Evolutionary conservation across 2,888 invertebrate species (phyloP).

Genomic region (Phasia obesa): DNA sequence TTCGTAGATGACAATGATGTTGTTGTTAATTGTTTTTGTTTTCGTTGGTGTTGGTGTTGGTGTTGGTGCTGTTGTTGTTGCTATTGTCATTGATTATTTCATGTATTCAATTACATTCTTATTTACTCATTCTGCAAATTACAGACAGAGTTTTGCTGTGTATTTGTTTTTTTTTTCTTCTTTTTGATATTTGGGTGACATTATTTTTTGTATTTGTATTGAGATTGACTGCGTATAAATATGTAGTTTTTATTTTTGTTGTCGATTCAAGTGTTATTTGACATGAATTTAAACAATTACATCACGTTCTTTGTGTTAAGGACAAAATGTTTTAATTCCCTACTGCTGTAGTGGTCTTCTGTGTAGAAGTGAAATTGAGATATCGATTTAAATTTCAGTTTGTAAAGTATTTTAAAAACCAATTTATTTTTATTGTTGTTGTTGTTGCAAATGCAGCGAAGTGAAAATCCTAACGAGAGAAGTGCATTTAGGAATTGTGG

Average conservation of each 20-base stretch:
- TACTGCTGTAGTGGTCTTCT: conserved; percentile 36
- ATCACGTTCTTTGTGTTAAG: conserved; percentile 64
- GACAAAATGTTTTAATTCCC: conserved; percentile 64
- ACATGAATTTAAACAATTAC: conserved; percentile 70
- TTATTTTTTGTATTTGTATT: conserved; percentile 47
- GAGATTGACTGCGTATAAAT: conserved; percentile 41
- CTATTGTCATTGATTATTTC: conserved; percentile 60
- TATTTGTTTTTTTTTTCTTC: not conserved
- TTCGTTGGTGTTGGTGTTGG: conserved; percentile 38
- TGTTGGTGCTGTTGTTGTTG: conserved; percentile 19
- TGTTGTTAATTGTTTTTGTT: conserved; percentile 12
- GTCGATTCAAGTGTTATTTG: conserved; percentile 60
- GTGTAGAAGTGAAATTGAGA: conserved; percentile 38
- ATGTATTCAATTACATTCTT: conserved; percentile 64
- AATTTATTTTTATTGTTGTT: conserved; percentile 26
- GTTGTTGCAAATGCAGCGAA: conserved; percentile 36
- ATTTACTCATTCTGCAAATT: conserved; percentile 47
- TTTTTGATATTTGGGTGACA: conserved; percentile 52
- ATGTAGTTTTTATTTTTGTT: conserved; percentile 33
- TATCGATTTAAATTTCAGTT: conserved; percentile 60
- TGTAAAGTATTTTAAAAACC: conserved; percentile 47
- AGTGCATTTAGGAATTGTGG: conserved; percentile 44
- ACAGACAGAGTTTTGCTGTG: conserved; percentile 38
- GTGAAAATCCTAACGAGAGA: conserved; percentile 48
- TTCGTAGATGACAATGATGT: conserved; percentile 60